These are phyloP conservation scores for Pithys albifrons DNA, from an alignment of 2,113 vertebrate genomes.

Conservation along the genomic window DNA sequence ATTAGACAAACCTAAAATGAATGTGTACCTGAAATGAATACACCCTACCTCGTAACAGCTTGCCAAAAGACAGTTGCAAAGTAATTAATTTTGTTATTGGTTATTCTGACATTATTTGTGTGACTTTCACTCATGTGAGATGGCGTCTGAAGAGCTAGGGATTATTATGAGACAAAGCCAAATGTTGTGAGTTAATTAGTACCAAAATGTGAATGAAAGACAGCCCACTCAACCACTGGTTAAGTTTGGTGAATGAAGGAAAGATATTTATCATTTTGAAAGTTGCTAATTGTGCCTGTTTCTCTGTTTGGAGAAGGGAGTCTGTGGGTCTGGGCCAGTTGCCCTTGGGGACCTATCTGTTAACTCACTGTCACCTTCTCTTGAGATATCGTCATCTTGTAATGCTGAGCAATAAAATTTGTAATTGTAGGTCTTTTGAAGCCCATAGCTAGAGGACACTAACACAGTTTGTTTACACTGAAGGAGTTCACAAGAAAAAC, in stretches of 20 bases:
- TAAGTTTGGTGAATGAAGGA: slow-evolving; percentile 36
- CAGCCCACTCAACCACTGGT: not conserved
- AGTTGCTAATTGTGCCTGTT: slow-evolving; percentile 66
- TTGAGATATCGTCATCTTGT: slow-evolving; percentile 74
- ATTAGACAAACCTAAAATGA: not conserved
- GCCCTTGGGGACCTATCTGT: slow-evolving; percentile 72
- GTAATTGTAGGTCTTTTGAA: slow-evolving; percentile 73
- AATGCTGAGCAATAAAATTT: slow-evolving; percentile 76
- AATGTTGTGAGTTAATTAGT: slow-evolving; percentile 54
- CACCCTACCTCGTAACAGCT: fast-evolving
- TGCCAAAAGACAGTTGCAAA: not conserved
- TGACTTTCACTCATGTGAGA: not conserved
- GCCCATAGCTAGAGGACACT: slow-evolving; percentile 53
- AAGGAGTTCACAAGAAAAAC: slow-evolving; percentile 57
- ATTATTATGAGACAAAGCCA: slow-evolving; percentile 15
- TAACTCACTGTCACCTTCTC: slow-evolving; percentile 74
- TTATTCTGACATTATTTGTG: slow-evolving; percentile 2
- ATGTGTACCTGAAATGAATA: not conserved
- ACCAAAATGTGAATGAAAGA: slow-evolving; percentile 57
- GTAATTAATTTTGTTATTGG: not conserved
- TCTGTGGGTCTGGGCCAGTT: slow-evolving; percentile 68
- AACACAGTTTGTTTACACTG: slow-evolving; percentile 67
- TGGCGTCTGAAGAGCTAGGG: not conserved
- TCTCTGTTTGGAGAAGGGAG: slow-evolving; percentile 75
- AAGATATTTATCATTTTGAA: slow-evolving; percentile 71